These are phyloP conservation scores for Myiozetetes cayanensis DNA, from an alignment of 2,113 vertebrate genomes.

Conservation along the genomic window DNA sequence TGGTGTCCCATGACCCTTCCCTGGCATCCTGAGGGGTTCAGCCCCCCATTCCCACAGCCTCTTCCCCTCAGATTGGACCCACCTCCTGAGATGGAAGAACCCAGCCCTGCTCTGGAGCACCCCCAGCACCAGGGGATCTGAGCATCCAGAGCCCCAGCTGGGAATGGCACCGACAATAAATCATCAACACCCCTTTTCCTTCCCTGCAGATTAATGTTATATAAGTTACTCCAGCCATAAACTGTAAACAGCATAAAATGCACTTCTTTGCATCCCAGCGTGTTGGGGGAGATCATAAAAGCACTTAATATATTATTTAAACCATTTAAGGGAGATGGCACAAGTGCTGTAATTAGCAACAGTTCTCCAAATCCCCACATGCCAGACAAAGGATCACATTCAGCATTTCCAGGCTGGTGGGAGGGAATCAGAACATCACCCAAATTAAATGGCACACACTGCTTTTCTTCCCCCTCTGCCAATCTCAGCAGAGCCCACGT, in stretches of 20 bases:
- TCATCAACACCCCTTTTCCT: neutral
- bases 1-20: neutral
- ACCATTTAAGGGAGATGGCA: conserved; percentile 24
- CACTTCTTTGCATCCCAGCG: conserved; percentile 9
- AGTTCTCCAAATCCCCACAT: conserved; percentile 51
- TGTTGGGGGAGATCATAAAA: conserved; percentile 36
- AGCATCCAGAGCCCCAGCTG: neutral
- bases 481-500: neutral
- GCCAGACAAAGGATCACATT: conserved; percentile 49
- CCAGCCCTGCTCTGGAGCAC: neutral
- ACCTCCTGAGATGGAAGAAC: neutral
- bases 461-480: neutral
- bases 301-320: conserved; percentile 60
- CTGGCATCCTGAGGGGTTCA: fast-evolving
- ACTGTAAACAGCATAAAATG: neutral
- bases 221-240: neutral
- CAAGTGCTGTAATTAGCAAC: conserved; percentile 56
- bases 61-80: neutral
- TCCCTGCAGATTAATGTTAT: neutral
- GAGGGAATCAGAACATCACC: conserved; percentile 30
- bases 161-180: neutral
- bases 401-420: conserved; percentile 50
- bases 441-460: neutral
- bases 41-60: neutral
- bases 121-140: neutral